phyloP scores from a whole-genome alignment of 2,113 vertebrate species.

The Sitta europaea region DNA sequence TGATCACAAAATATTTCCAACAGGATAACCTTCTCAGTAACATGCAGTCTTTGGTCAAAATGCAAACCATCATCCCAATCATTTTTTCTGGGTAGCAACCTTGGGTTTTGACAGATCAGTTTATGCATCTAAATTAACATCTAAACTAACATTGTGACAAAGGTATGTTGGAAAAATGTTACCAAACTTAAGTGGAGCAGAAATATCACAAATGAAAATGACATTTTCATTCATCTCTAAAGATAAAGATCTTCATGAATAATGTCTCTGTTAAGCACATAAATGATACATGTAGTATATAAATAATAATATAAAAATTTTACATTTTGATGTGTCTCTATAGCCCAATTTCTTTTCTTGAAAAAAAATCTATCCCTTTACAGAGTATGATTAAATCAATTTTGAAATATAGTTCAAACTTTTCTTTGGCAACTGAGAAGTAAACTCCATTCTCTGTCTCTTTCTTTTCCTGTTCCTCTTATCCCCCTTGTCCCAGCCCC shows the following conservation, averaged over 20 bases:
- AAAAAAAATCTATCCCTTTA: background rate
- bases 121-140: background rate
- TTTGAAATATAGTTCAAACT: background rate
- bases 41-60: background rate
- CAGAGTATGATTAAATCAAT: background rate
- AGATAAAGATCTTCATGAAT: background rate
- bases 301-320: background rate
- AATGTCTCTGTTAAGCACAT: background rate
- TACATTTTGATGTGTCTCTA: background rate
- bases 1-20: background rate
- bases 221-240: background rate
- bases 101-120: background rate
- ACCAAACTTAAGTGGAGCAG: background rate
- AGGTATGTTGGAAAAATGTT: background rate
- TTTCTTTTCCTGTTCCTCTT: background rate
- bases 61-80: background rate
- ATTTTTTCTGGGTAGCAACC: background rate
- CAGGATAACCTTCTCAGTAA: background rate
- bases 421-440: background rate
- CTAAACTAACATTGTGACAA: background rate
- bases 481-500: background rate
- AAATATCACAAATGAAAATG: background rate
- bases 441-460: background rate
- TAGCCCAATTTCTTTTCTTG: background rate
- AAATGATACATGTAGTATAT: background rate